Conservation (phyloP, 2,888 invertebrate genomes). For the Dusona sp. region DNA sequence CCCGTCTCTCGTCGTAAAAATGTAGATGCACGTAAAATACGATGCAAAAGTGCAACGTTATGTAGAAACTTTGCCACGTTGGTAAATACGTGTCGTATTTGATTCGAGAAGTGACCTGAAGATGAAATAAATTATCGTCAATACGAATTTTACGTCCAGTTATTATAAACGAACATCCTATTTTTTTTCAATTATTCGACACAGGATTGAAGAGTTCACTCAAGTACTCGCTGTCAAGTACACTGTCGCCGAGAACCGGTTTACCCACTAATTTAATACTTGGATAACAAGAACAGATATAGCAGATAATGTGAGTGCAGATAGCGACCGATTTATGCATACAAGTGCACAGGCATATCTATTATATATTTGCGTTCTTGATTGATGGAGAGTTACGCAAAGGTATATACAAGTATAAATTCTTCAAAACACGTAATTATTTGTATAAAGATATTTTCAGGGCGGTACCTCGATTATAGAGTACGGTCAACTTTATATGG, state of each 20-base stretch:
- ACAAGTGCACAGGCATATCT: neutral
- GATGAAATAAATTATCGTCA: constrained; percentile 55
- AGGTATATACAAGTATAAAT: constrained; percentile 40
- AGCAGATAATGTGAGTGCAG: constrained; percentile 11
- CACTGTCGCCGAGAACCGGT: constrained; percentile 53
- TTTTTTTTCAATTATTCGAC: constrained; percentile 3
- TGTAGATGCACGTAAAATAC: constrained; percentile 89
- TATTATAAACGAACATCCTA: neutral
- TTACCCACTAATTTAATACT: constrained; percentile 59
- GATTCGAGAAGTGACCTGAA: constrained; percentile 88
- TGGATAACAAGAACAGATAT: constrained; percentile 40
- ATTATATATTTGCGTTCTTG: constrained; percentile 30
- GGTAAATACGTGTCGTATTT: constrained; percentile 89
- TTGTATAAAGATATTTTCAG: constrained; percentile 30
- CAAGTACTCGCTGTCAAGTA: constrained; percentile 48
- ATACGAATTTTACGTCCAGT: neutral
- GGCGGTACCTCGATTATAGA: neutral
- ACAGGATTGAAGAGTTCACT: neutral
- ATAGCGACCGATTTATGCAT: neutral
- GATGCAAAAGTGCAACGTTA: constrained; percentile 88
- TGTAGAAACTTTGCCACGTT: constrained; percentile 89
- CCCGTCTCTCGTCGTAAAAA: constrained; percentile 87
- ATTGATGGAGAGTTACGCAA: constrained; percentile 62
- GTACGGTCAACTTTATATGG: neutral
- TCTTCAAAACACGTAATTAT: constrained; percentile 49